These are phyloP conservation scores for Fissipunctia ypsillon DNA, from an alignment of 2,888 invertebrate species.

Conservation along the genomic window DNA sequence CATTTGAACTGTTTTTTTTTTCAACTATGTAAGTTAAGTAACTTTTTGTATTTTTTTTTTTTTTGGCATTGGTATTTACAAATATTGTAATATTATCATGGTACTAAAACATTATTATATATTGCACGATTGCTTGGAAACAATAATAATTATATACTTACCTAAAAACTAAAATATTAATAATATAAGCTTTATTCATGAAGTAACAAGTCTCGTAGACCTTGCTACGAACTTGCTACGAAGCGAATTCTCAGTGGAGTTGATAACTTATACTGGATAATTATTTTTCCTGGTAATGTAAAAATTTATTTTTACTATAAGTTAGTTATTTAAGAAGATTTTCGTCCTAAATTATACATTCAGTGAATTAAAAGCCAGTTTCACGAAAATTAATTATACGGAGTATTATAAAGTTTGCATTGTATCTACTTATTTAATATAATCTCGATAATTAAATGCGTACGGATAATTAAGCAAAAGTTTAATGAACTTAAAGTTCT, in stretches of 20 bases:
- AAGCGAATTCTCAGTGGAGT: slow-evolving; percentile 1
- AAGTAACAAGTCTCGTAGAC: slow-evolving; percentile 36
- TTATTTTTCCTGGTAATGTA: background rate
- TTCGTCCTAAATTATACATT: background rate
- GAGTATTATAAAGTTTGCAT: background rate
- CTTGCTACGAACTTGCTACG: slow-evolving; percentile 58
- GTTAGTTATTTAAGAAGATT: background rate
- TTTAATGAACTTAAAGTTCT: background rate
- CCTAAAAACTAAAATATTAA: background rate
- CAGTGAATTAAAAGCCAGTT: background rate
- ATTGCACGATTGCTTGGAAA: background rate
- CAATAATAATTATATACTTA: background rate
- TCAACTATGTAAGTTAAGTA: too few relatives aligned
- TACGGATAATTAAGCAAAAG: background rate
- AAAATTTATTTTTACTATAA: too few relatives aligned
- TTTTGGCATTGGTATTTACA: background rate
- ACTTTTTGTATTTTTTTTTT: background rate
- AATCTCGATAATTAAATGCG: background rate
- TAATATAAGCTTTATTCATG: background rate
- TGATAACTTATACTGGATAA: background rate
- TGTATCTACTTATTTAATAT: background rate
- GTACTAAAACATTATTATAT: background rate
- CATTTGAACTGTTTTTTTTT: background rate
- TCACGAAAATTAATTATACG: background rate
- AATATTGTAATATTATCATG: background rate